Base-by-base conservation (phyloP, 2,888 invertebrate species). In the Mesorhabditis spiculigera region DNA sequence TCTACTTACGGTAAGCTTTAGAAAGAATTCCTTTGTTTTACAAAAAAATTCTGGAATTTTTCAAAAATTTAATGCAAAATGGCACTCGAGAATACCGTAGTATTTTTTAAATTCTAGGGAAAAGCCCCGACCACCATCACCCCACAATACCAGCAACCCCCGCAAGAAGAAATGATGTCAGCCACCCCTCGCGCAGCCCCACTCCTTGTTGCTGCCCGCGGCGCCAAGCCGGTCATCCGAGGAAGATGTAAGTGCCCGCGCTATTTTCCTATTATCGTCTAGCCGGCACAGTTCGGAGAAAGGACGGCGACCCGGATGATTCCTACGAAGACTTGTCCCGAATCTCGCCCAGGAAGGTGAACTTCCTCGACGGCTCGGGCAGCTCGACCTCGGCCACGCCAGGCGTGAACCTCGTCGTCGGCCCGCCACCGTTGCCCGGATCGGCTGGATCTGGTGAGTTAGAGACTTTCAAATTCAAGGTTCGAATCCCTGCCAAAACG, bases 231-330 rank as follows among this genome's bases (percentile, higher is more conserved):
- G 10, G 58, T 50, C 10, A 50, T 50, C n/a, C 58, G 58, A 10
- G 58, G 58, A 10, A 10, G 58, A 50, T 10, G 58, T 50, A n/a
- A 28, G 28, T 28, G 28, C 28, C 28, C 28, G 28, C 28, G 28
- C 28, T 1, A 13, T 50, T 13, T 50, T 50, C 10, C 58, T 13
- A 50, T 50, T 50, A 10, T 13, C 10, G 58, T 50, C n/a, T n/a
- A 50, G 58, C 58, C n/a, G 58, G 58, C 58, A 50, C 58, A n/a
- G 58, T 50, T n/a, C 58, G 58, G 8, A 50, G 58, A 50, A 50
- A 50, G n/a, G 58, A 50, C n/a, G 58, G 58, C 58, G 58, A 50
- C n/a, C 10, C 10, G 8, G 58, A 50, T 10, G 58, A 50, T n/a
- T 10, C 58, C n/a, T 50, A 50, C 58, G 58, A 50, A 50, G 10